Base-by-base conservation (phyloP, 1,140 invertebrate species). In the Trinorchestia longiramus region DNA sequence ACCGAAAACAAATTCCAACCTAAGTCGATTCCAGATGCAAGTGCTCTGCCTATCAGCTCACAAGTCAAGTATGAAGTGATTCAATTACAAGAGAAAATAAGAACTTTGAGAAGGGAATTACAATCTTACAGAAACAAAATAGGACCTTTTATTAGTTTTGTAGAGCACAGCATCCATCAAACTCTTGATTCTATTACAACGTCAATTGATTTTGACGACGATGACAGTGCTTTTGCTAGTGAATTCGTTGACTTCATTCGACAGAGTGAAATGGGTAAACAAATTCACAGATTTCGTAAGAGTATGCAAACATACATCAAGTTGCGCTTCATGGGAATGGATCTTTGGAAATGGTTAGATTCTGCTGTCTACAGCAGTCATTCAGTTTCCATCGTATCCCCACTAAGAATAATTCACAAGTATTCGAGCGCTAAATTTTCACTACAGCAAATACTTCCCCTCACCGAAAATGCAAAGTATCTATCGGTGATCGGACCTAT, bases 141-240 rank as follows among this genome's bases (percentile, higher is more conserved):
- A 40, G 92, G 92, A 41, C 92, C 92, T 44, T 94, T 94, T 43
- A 94, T 94, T 43, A 94, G 92, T 47, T 94, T 94, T 47, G 92
- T 94, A 43, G 92, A 94, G 40, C 41, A 94, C 92, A 94, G 92
- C 92, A 94, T 94, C 11, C 92, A 94, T 47, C 92, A 94, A 94
- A 45, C 92, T 44, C 92, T 94, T 8, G 92, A 94, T 44, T 94
- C 92, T 43, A 45, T 94, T n/a, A 47, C 6, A 45, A 17, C 92
- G 0, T 45, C 92, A 15, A 94, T 40, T 8, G 11, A 94, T 11
- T 94, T 94, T 47, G 44, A 47, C 11, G 92, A 44, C 40, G 19
- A 44, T 40, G 92, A 94, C 19, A 40, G 43, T 8, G 92, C 36
- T 19, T 45, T 43, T 45, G 92, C 92, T 19, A 45, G 44, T 47